Conservation (phyloP, 2,113 vertebrate genomes). For the Embiotoca jacksoni region DNA sequence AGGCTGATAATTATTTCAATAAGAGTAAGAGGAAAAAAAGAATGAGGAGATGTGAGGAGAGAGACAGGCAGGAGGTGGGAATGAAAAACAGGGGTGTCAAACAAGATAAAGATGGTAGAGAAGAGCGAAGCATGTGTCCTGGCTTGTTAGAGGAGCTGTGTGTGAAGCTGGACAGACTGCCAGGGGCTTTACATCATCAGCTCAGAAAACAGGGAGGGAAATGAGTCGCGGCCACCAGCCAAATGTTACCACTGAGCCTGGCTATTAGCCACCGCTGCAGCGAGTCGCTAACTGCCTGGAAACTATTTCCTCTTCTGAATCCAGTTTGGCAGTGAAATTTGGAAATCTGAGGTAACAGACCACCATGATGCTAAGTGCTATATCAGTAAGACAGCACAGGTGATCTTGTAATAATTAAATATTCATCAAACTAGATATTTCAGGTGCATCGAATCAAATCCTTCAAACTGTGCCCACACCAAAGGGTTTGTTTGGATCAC, state of each 20-base stretch:
- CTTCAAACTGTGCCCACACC: no score
- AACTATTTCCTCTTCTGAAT: background rate
- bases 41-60: background rate
- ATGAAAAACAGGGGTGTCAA: constrained; percentile 13
- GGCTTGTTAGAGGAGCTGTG: constrained; percentile 16
- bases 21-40: background rate
- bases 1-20: constrained; percentile 5
- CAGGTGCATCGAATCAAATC: no score
- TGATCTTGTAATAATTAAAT: no score
- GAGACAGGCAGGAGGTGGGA: background rate
- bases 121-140: background rate
- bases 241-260: constrained; percentile 15
- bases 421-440: no score
- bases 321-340: constrained; percentile 35
- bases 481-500: no score
- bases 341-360: background rate
- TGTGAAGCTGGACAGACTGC: constrained; percentile 19
- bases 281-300: background rate
- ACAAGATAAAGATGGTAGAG: background rate
- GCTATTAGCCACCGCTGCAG: constrained; percentile 28
- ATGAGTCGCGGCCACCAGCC: background rate
- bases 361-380: background rate
- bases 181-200: constrained; percentile 22
- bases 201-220: no score
- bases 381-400: background rate